Base-by-base conservation (phyloP, 2,797 vertebrate species). In the Cyclura pinguis region DNA sequence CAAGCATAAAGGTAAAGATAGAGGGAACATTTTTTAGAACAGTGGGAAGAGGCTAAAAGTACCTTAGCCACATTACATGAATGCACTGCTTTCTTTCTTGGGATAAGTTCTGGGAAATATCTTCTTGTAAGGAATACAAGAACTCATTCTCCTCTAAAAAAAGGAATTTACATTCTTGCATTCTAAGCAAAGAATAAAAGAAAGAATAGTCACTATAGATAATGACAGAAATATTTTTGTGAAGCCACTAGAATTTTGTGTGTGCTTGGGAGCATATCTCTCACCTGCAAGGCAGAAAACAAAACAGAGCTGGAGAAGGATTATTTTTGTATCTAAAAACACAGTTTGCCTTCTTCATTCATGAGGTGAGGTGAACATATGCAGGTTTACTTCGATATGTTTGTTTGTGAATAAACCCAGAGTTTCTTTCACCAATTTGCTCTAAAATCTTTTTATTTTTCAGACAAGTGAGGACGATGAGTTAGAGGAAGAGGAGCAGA, bases 381-480 rank as follows among this genome's bases (percentile, higher is more conserved):
- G 62, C 64, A 16, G 8, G 38, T 29, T 47, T 74, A 62, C 29
- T 27, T 16, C 7, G 35, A 42, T 22, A 20, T 20, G 1, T 59
- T 38, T 22, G 2, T 52, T 20, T 62, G 27, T 78, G 10, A 32
- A n/a, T 24, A 32, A 35, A 84, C 7, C 22, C 22, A 77, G 2
- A 16, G 12, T 57, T 78, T 78, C 6, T 47, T 92, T 86, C 88
- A 16, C 84, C 12, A 16, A 85, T 5, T 92, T 90, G 62, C 52
- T 92, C 8, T 89, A 92, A 93, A 86, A 77, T 24, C 0, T 0
- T 35, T 90, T 6, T 95, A 52, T 83, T 0, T 96, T 96, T 74
- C 92, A 98, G 97, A 97, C 97, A 6, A 97, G 97, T 80, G 97
- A 96, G 93, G 97, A 98, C 84, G 97, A 98, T 62, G 97, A 97